These are phyloP conservation scores for Vidua macroura DNA, from an alignment of 2,113 vertebrate species.

Conservation along the genomic window DNA sequence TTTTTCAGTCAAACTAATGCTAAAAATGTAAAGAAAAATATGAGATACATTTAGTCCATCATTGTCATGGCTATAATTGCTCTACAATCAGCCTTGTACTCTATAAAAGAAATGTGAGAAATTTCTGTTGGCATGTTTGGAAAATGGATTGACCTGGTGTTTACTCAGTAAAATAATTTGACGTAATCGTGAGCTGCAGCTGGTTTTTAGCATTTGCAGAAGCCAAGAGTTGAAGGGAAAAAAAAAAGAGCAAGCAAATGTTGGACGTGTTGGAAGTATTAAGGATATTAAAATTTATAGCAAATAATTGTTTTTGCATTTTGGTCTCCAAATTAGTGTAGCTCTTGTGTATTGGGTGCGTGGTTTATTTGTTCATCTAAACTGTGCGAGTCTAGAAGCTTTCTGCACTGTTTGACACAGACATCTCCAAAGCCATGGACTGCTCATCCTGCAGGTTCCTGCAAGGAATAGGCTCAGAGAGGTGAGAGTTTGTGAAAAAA, in stretches of 20 bases:
- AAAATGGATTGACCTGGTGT: not conserved
- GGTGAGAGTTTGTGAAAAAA: not conserved
- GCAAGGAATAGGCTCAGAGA: not conserved
- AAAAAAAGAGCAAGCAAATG: not conserved
- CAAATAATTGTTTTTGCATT: not conserved
- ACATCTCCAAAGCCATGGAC: too few species aligned
- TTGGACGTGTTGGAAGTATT: not conserved
- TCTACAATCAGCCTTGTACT: not conserved
- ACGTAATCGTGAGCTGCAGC: not conserved
- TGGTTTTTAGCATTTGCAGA: not conserved
- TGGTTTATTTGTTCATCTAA: not conserved
- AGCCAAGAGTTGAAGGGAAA: not conserved
- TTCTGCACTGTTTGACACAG: not conserved
- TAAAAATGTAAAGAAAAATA: not conserved
- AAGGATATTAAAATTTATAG: not conserved
- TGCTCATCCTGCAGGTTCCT: not conserved
- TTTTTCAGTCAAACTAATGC: not conserved
- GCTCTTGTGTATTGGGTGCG: not conserved
- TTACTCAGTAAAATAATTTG: slow-evolving; percentile 26
- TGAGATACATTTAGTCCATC: not conserved
- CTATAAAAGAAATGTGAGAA: not conserved
- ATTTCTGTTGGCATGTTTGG: not conserved
- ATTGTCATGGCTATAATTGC: not conserved
- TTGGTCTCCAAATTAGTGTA: not conserved
- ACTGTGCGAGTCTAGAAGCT: not conserved